phyloP scores from a whole-genome alignment of 2,888 invertebrate species.

The Esperia sulphurella region DNA sequence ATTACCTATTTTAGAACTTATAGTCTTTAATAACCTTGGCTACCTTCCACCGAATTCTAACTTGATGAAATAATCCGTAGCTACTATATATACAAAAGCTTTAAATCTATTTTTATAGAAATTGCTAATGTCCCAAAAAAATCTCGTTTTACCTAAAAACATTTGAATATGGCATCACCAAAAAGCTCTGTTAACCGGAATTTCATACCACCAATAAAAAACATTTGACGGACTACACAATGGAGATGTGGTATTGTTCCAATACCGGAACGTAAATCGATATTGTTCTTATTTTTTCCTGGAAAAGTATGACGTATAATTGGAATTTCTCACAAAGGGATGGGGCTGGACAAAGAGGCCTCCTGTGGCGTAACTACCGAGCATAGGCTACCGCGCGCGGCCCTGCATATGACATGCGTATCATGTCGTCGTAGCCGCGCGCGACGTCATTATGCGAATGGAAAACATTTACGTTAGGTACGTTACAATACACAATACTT shows the following conservation, averaged over 20 bases:
- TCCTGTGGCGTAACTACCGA: constrained; percentile 4
- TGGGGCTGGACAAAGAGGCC: constrained; percentile 37
- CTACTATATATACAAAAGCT: no score
- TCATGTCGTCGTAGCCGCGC: background rate
- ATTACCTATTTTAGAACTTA: no score
- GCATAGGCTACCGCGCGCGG: constrained; percentile 3
- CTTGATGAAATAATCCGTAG: no score
- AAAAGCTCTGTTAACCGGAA: background rate
- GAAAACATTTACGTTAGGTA: no score
- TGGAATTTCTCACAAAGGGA: constrained; percentile 57
- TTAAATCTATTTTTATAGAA: no score
- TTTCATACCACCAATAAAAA: constrained; percentile 11
- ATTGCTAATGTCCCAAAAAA: no score
- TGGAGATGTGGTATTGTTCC: constrained; percentile 36
- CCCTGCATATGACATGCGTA: constrained; percentile 13
- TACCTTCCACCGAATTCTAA: no score
- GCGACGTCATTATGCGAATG: no score
- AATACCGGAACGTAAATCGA: constrained; percentile 35
- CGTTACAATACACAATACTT: no score
- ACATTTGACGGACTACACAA: constrained; percentile 26
- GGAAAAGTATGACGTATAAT: constrained; percentile 50
- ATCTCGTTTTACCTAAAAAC: background rate
- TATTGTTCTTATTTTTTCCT: constrained; percentile 28
- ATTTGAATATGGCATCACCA: background rate
- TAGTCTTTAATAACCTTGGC: no score